phyloP scores from a whole-genome alignment of 2,888 invertebrate genomes.

The Drosophila picticornis region DNA sequence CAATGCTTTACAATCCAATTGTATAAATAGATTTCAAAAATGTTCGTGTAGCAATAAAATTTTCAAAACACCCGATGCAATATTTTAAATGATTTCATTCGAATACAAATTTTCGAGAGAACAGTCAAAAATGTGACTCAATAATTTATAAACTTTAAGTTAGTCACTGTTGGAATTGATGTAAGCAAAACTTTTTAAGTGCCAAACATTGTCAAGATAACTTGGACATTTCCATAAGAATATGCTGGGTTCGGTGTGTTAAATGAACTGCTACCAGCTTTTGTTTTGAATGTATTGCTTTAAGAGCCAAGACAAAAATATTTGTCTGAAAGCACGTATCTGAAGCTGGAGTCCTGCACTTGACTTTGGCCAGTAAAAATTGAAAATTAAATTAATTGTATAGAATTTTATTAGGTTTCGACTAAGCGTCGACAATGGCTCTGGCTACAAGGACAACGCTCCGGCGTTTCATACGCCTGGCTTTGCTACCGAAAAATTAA shows the following conservation, averaged over 20 bases:
- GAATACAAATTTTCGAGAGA: background rate
- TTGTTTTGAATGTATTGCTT: conserved; percentile 23
- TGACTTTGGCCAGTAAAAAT: conserved; percentile 65
- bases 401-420: conserved; percentile 72
- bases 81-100: background rate
- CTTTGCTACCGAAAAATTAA: conserved; percentile 19
- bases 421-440: conserved; percentile 53
- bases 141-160: background rate
- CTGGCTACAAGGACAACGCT: conserved; percentile 42
- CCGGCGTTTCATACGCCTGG: conserved; percentile 37
- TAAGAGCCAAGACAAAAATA: conserved; percentile 43
- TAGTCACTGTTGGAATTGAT: background rate
- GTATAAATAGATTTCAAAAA: no score
- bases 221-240: conserved; percentile 14
- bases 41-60: no score
- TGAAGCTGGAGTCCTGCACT: conserved; percentile 52
- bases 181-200: background rate
- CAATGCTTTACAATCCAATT: no score
- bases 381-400: conserved; percentile 76
- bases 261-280: background rate
- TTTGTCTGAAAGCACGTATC: conserved; percentile 54
- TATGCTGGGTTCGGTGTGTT: conserved; percentile 30
- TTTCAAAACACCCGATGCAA: no score
- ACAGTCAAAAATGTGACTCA: background rate
- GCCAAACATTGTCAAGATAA: no score